Percentiles rank a stretch among this genome's conserved stretches.
phyloP scores from a whole-genome alignment of 1,140 invertebrate genomes.

The Triops longicaudatus region DNA sequence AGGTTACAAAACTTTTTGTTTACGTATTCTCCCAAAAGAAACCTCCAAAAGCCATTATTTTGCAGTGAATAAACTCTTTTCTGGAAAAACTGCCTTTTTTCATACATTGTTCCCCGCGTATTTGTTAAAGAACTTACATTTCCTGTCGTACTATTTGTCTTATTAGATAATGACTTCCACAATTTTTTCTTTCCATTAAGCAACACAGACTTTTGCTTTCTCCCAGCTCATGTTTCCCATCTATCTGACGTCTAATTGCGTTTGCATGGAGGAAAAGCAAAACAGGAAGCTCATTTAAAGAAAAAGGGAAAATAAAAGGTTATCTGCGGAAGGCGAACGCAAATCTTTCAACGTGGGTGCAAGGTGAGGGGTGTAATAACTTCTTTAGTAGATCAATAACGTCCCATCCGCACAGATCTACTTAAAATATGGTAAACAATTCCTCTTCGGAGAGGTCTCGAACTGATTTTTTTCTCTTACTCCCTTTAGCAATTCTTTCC shows the following conservation, averaged over 20 bases:
- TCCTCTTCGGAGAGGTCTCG: background rate
- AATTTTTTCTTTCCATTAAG: background rate
- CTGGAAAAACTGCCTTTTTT: background rate
- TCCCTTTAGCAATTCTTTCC: background rate
- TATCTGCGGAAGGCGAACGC: background rate
- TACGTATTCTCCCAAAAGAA: too few species aligned
- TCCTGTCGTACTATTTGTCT: background rate
- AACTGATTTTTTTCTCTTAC: background rate
- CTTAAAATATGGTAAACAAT: background rate
- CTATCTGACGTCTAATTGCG: background rate
- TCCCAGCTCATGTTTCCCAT: background rate
- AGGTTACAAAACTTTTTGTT: too few species aligned
- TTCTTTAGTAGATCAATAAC: background rate
- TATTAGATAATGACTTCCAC: background rate
- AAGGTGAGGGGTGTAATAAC: background rate
- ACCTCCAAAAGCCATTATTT: too few species aligned
- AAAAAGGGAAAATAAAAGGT: background rate
- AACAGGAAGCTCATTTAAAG: background rate
- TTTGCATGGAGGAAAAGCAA: background rate
- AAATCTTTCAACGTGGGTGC: background rate
- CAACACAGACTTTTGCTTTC: background rate
- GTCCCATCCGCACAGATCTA: background rate
- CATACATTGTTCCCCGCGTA: background rate
- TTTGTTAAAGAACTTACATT: background rate
- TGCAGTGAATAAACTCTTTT: too few species aligned